Evolutionary conservation across 2,797 vertebrate genomes (phyloP), one percentile per base, ranked within the genome.

Genomic region (Bovichtus diacanthus): DNA sequence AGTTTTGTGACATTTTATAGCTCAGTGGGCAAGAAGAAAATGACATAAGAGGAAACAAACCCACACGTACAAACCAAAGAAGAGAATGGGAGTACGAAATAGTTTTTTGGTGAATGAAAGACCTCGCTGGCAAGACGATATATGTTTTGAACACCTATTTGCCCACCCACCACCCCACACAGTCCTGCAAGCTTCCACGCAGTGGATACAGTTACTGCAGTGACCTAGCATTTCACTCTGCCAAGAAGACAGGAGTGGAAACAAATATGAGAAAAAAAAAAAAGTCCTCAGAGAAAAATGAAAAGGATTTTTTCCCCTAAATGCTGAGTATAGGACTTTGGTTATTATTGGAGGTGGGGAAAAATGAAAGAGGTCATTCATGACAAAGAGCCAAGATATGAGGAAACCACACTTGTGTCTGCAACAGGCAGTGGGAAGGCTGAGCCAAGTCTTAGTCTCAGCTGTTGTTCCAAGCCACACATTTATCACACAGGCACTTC

Each of bases 321-420:
- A 94, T 92, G 91, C 94, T 94, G 94, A 95, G 93, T 90, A 81
- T 87, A 88, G 83, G 78, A 92, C 88, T 94, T 92, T 87, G 82
- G 92, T 92, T 94, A 93, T 95, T 94, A 93, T 93, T 92, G 91
- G 91, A 92, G 80, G 87, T 86, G 78, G 84, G 85, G 80, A 88
- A 93, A 94, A 93, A 94, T 85, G 82, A 93, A 94, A 95, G 92
- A 93, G 91, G 93, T 95, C 92, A 95, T 93, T 95, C 83, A 92
- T 93, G 93, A 92, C 84, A 90, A 90, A 76, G 82, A 90, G 95
- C 95, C 94, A 95, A 95, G 90, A 91, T 91, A 94, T 94, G 92
- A 95, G 94, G 93, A 95, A 95, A 95, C 91, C 92, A 90, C 90
- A 91, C 93, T 93, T 92, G 89, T 92, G 93, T 93, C 92, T 95